A percentile compares a stretch with the other conserved stretches of the same genome.
These are phyloP conservation scores for Ectemnius lituratus DNA, from an alignment of 2,888 invertebrate genomes.

Conservation along the genomic window DNA sequence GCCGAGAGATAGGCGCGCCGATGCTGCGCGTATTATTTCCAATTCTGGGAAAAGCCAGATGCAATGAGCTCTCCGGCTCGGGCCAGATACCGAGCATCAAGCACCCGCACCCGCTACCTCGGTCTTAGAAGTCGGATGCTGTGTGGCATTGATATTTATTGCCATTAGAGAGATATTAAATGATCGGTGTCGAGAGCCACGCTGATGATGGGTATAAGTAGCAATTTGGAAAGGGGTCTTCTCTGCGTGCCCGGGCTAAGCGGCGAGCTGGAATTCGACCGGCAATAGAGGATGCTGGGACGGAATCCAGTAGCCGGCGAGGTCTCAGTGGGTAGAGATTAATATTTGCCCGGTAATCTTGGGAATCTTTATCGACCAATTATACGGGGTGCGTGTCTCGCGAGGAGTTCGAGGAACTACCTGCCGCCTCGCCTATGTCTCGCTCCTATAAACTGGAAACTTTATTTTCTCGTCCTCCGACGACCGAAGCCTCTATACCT, in stretches of 20 bases:
- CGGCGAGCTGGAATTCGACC: no score
- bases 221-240: background rate
- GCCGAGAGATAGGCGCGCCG: slow-evolving; percentile 4
- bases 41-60: slow-evolving; percentile 11
- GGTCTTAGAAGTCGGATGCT: no score
- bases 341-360: slow-evolving; percentile 68
- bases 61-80: background rate
- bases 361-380: slow-evolving; percentile 58
- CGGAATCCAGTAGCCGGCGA: background rate
- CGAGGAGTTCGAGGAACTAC: slow-evolving; percentile 48
- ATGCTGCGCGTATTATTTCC: slow-evolving; percentile 10
- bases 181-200: slow-evolving; percentile 6
- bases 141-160: background rate
- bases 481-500: slow-evolving; percentile 57
- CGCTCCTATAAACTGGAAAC: slow-evolving; percentile 68
- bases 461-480: slow-evolving; percentile 64
- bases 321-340: slow-evolving; percentile 61
- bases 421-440: slow-evolving; percentile 42
- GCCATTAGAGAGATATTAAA: slow-evolving; percentile 6
- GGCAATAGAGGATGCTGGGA: slow-evolving; percentile 1
- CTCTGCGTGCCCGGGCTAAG: background rate
- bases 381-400: slow-evolving; percentile 51
- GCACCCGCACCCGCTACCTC: no score
- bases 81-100: no score
- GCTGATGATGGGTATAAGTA: background rate